phyloP scores from a whole-genome alignment of 2,888 invertebrate species.

The Dusona sp. region DNA sequence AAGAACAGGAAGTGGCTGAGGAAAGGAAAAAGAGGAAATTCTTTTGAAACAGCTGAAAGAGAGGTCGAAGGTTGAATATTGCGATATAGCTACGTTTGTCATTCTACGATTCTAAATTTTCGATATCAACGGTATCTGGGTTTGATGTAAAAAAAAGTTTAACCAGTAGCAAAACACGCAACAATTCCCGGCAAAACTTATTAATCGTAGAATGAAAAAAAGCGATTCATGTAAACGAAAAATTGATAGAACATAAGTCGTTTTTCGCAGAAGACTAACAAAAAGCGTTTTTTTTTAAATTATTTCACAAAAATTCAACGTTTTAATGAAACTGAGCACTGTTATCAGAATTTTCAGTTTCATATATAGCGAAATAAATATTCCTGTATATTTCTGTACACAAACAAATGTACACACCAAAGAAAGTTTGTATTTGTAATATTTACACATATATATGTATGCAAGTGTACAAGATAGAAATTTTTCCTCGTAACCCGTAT shows the following conservation, averaged over 20 bases:
- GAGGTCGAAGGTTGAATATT: not conserved
- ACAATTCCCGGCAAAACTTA: too few species aligned
- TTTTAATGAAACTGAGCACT: too few species aligned
- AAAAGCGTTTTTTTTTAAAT: too few species aligned
- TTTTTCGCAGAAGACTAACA: too few species aligned
- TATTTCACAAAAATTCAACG: too few species aligned
- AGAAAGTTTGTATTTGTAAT: not conserved
- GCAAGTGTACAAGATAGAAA: not conserved
- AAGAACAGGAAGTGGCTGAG: not conserved
- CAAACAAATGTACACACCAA: too few species aligned
- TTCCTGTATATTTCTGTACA: too few species aligned
- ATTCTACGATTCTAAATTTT: not conserved
- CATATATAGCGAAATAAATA: too few species aligned
- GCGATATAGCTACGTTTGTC: not conserved
- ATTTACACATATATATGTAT: not conserved
- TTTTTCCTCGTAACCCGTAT: slow-evolving; percentile 35
- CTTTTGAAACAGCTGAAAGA: not conserved
- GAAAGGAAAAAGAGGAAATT: not conserved
- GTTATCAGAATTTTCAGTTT: too few species aligned
- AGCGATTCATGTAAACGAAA: too few species aligned
- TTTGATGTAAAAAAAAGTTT: not conserved
- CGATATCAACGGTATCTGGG: not conserved
- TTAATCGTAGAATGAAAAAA: too few species aligned
- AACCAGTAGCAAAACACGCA: not conserved
- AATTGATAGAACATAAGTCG: too few species aligned